Conservation (phyloP, 2,888 invertebrate species). For the Escarpia spicata region DNA sequence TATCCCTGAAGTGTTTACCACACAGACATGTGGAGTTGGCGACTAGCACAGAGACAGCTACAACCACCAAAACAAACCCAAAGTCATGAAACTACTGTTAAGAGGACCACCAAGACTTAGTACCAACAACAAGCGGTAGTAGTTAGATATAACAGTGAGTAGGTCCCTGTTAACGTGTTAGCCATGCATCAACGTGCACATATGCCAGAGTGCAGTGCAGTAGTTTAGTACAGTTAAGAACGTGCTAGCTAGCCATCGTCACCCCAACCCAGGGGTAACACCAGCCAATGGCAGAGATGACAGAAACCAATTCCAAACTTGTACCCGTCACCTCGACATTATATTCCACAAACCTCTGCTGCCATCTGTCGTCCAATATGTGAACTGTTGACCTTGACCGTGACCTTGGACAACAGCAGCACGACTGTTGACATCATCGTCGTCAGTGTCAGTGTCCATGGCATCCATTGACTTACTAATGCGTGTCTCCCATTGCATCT, state of each 20-base stretch:
- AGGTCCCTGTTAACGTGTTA: not conserved
- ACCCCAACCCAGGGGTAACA: not conserved
- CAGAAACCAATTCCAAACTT: not conserved
- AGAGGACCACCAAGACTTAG: not conserved
- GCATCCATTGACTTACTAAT: constrained; percentile 28
- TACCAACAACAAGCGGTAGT: not conserved
- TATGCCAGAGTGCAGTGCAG: not conserved
- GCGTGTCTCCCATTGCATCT: constrained; percentile 27
- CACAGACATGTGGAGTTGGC: not conserved
- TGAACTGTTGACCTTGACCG: not conserved
- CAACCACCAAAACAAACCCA: no score
- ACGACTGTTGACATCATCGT: not conserved
- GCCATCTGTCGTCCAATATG: not conserved
- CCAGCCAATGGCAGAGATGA: not conserved
- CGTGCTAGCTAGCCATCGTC: not conserved
- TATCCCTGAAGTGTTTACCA: not conserved
- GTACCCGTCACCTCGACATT: not conserved
- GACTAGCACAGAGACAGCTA: not conserved
- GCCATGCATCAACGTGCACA: not conserved
- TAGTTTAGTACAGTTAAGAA: not conserved
- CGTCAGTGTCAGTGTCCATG: not conserved
- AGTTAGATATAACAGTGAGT: not conserved
- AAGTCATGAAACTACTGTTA: not conserved
- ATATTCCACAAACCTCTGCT: constrained; percentile 4
- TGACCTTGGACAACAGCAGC: not conserved